These are phyloP conservation scores for Girardinus metallicus DNA, from an alignment of 2,797 vertebrate genomes.

Conservation along the genomic window DNA sequence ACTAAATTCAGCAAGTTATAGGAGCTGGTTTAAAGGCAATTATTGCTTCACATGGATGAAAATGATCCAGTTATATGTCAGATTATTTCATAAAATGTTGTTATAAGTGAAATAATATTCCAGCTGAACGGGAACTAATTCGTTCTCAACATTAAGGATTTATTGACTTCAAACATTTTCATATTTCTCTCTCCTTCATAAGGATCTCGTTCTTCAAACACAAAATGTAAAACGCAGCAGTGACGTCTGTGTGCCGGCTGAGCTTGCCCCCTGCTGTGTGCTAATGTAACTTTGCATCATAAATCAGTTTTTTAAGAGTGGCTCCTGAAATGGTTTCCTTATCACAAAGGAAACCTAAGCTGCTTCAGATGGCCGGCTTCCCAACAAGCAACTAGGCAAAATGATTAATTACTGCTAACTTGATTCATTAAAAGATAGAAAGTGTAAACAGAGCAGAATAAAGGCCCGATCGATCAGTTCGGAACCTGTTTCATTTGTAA, in stretches of 20 bases:
- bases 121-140: too few relatives aligned
- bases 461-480: neutral
- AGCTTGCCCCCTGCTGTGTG: neutral
- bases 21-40: too few relatives aligned
- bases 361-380: neutral
- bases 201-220: neutral
- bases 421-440: conserved; percentile 42
- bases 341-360: neutral
- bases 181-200: neutral
- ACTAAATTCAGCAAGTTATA: too few relatives aligned
- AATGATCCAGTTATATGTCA: too few relatives aligned
- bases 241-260: neutral
- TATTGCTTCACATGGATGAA: too few relatives aligned
- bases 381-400: neutral
- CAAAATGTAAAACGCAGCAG: neutral
- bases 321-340: neutral
- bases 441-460: conserved; percentile 25
- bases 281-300: neutral
- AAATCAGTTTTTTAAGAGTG: neutral
- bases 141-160: too few relatives aligned
- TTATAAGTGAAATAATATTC: too few relatives aligned
- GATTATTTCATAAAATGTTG: too few relatives aligned
- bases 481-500: neutral
- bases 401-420: conserved; percentile 28
- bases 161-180: neutral